These are phyloP conservation scores for Brachypalpus laphriformis DNA, from an alignment of 2,888 invertebrate genomes.

Conservation along the genomic window DNA sequence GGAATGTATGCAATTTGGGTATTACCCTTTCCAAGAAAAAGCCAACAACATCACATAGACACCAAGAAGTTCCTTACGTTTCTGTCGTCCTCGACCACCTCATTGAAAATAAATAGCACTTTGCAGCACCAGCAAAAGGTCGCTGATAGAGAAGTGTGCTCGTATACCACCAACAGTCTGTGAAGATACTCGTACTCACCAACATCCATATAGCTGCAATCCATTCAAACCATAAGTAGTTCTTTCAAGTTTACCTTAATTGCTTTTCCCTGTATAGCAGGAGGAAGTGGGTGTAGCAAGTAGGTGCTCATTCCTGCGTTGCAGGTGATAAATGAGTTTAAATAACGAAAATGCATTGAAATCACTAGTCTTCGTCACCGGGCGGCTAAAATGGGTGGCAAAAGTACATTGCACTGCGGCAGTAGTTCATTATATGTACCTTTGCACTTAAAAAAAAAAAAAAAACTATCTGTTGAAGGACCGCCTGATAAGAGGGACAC, in stretches of 20 bases:
- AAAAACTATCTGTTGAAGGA: conserved; percentile 20
- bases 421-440: conserved; percentile 1
- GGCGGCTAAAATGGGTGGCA: conserved; percentile 2
- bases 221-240: conserved; percentile 57
- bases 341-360: conserved; percentile 60
- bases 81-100: conserved; percentile 43
- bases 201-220: conserved; percentile 31
- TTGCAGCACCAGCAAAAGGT: conserved; percentile 46
- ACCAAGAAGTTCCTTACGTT: conserved; percentile 19
- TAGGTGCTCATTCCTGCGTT: conserved; percentile 20
- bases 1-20: conserved; percentile 32
- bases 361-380: conserved; percentile 34
- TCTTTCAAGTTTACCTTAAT: conserved; percentile 60
- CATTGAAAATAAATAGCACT: conserved; percentile 58
- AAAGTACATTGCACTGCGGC: conserved; percentile 15
- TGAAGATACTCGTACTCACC: not conserved
- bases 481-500: not conserved
- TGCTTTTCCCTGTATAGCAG: conserved; percentile 43
- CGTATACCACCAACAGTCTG: conserved; percentile 13
- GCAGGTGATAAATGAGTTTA: conserved; percentile 55
- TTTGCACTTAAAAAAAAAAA: conserved; percentile 4
- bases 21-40: not conserved
- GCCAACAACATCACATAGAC: conserved; percentile 3
- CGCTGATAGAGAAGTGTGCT: conserved; percentile 31
- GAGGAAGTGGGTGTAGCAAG: conserved; percentile 33